A percentile compares a stretch with the other conserved stretches of the same genome.
Evolutionary conservation across 2,797 vertebrate species (phyloP).

Genomic region (Cephalopachus bancanus): DNA sequence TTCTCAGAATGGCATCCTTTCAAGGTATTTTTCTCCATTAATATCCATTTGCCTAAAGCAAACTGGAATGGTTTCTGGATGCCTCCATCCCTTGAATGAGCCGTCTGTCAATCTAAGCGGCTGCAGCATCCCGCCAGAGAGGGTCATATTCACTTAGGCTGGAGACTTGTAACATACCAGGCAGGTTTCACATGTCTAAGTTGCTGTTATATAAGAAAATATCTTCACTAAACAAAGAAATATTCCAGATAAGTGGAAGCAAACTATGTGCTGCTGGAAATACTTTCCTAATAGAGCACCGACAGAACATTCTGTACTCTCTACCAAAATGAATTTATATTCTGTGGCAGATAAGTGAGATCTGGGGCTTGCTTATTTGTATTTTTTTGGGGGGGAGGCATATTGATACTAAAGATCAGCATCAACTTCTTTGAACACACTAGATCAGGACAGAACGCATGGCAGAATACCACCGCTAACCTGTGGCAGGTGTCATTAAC

Average conservation of each 20-base stretch:
- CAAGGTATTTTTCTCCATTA: constrained; percentile 67
- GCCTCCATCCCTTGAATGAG: neutral
- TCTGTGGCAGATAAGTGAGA: neutral
- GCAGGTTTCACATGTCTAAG: constrained; percentile 45
- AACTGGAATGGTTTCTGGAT: neutral
- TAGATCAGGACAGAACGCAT: neutral
- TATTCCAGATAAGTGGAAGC: constrained; percentile 64
- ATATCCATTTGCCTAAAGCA: constrained; percentile 42
- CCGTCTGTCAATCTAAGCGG: neutral
- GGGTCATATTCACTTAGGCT: neutral
- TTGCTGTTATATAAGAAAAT: constrained; percentile 60
- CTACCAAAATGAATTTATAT: constrained; percentile 40
- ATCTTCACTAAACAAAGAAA: constrained; percentile 66
- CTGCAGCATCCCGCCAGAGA: neutral
- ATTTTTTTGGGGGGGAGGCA: neutral
- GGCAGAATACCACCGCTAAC: neutral
- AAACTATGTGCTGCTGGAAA: constrained; percentile 60
- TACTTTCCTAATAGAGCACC: constrained; percentile 24
- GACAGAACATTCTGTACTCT: constrained; percentile 58
- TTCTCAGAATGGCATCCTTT: constrained; percentile 15
- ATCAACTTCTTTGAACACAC: neutral
- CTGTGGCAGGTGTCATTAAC: neutral
- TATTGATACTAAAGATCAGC: neutral
- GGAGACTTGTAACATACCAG: constrained; percentile 2
- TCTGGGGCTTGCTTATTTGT: neutral